These are phyloP conservation scores for Platalea minor DNA, from an alignment of 2,797 vertebrate species.

Conservation along the genomic window DNA sequence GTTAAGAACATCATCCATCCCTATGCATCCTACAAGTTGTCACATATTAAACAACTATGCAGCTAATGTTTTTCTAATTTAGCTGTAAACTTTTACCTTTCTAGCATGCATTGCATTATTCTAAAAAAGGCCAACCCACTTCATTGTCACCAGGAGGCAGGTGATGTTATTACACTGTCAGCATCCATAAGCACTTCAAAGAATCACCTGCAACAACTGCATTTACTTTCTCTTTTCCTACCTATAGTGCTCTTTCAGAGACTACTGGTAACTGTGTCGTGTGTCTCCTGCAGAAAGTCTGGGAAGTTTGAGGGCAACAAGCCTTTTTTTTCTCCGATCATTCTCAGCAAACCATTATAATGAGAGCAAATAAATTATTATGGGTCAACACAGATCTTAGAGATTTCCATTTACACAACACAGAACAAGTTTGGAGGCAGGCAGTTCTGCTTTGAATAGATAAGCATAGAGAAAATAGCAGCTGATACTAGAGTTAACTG, in stretches of 20 bases:
- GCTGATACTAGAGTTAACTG: background rate
- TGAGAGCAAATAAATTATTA: background rate
- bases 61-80: background rate
- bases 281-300: background rate
- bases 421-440: background rate
- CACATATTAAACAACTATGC: background rate
- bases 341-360: background rate
- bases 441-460: background rate
- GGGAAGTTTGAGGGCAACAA: background rate
- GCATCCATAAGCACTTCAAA: background rate
- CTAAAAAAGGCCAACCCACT: background rate
- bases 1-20: background rate
- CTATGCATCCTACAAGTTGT: background rate
- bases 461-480: background rate
- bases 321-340: background rate
- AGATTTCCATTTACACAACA: background rate
- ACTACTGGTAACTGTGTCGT: background rate
- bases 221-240: background rate
- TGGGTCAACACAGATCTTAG: background rate
- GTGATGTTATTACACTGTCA: background rate
- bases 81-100: background rate
- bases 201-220: background rate
- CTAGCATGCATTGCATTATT: background rate
- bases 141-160: background rate
- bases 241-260: background rate